Evolutionary conservation across 2,888 invertebrate genomes (phyloP).

Genomic region (Ommatoiulus sabulosus): DNA sequence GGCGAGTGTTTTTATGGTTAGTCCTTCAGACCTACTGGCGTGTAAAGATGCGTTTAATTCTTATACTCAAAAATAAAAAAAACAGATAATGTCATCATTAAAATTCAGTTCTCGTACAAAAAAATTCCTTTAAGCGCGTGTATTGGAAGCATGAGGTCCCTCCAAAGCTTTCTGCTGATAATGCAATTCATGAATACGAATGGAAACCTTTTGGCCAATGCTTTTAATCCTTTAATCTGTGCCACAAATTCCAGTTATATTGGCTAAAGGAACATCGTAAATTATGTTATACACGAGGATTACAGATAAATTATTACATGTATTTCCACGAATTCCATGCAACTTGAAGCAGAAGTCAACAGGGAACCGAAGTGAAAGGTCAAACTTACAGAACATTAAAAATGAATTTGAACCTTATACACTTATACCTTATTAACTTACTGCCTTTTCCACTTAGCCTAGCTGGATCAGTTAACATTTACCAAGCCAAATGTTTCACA

Average conservation of each 20-base stretch:
- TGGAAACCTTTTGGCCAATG: background rate
- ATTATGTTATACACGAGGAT: background rate
- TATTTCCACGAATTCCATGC: slow-evolving; percentile 14
- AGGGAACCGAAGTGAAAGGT: background rate
- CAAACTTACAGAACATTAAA: background rate
- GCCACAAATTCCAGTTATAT: slow-evolving; percentile 26
- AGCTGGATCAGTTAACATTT: no score
- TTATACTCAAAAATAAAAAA: background rate
- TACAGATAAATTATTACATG: slow-evolving; percentile 1
- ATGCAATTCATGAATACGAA: slow-evolving; percentile 4
- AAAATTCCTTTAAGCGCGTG: slow-evolving; percentile 21
- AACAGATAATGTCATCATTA: background rate
- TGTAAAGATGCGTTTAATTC: slow-evolving; percentile 1
- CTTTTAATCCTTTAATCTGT: slow-evolving; percentile 24
- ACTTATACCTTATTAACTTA: background rate
- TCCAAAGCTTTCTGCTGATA: slow-evolving; percentile 7
- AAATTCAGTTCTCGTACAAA: slow-evolving; percentile 31
- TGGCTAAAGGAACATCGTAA: background rate
- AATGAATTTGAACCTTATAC: background rate
- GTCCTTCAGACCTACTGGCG: background rate
- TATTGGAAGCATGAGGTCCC: slow-evolving; percentile 20
- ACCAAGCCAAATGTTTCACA: no score
- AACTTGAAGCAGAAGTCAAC: background rate
- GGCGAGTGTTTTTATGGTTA: background rate
- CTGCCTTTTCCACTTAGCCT: no score